Base-by-base conservation (phyloP, 2,888 invertebrate genomes). In the Drosophila eohydei region DNA sequence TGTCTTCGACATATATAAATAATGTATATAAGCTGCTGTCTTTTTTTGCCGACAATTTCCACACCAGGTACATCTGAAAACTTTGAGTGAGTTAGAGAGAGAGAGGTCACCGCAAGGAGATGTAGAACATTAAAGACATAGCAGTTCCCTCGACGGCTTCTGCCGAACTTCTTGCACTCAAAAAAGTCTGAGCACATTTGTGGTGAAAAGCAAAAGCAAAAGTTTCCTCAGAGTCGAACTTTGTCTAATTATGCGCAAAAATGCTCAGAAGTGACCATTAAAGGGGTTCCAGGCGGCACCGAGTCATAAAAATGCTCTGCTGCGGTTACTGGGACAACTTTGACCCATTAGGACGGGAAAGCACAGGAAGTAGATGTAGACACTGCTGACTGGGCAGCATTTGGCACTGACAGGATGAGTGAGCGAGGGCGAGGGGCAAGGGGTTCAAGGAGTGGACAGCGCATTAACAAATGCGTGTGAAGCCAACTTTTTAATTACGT, bases 231-330 rank as follows among this genome's bases (percentile, higher is more conserved):
- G 16, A 38, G 77, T 38, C 74, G 52, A 84, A 83, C 82, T 84
- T 86, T 83, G 77, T 87, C 84, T 86, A 85, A 85, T 85, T 85
- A 85, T 87, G 84, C 84, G 83, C 79, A 81, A 81, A 85, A 84
- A 86, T 86, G 79, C 68, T 67, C 80, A 69, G 73, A 79, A 86
- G 77, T 80, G 82, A 82, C 86, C 84, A 79, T 85, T 83, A 86
- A 86, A 80, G 74, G 74, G 81, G 80, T 69, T 68, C 63, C 67
- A 60, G 52, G 51, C 51, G 54, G 21, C 11, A 62, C 69, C 21
- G 69, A 77, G 71, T 71, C 74, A 74, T 81, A 83, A 83, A 81
- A 84, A 81, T 65, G 40, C 68, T 80, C 48, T 69, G 72, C 38
- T 69, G 75, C 41, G 78, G 59, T 71, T 44, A 30, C 65, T 80